Evolutionary conservation across 1,140 invertebrate genomes (phyloP).

Genomic region (Drosophila paulistorum): DNA sequence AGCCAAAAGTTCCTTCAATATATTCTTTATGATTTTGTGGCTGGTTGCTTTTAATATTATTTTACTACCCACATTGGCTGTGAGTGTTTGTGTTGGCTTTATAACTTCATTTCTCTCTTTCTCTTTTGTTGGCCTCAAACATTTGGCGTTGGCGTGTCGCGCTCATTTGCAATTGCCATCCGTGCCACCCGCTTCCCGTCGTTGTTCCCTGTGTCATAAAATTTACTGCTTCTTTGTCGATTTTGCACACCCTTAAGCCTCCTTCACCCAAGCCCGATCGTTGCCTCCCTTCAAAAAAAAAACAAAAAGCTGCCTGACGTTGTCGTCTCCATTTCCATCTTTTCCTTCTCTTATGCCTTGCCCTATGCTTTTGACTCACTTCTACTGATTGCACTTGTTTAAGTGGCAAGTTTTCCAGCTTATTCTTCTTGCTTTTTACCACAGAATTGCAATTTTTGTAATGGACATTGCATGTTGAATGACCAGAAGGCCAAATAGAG

Average conservation of each 20-base stretch:
- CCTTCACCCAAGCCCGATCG: not conserved
- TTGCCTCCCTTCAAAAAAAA: not conserved
- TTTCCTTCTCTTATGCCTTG: constrained; percentile 21
- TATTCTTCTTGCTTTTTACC: constrained; percentile 37
- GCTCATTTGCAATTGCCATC: constrained; percentile 67
- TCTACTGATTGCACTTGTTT: constrained; percentile 75
- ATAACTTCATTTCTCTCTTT: constrained; percentile 66
- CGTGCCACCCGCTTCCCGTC: not conserved
- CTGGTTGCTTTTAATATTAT: constrained; percentile 48
- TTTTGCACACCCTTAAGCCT: constrained; percentile 69
- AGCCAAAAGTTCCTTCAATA: constrained; percentile 37
- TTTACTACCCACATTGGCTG: constrained; percentile 59
- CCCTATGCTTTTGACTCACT: constrained; percentile 63
- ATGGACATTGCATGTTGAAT: constrained; percentile 76
- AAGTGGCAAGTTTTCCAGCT: constrained; percentile 62
- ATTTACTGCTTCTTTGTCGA: constrained; percentile 74
- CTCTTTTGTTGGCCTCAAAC: constrained; percentile 25
- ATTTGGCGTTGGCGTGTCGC: constrained; percentile 65
- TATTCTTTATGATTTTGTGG: constrained; percentile 55
- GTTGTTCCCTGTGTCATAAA: constrained; percentile 51
- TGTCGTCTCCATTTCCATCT: constrained; percentile 30
- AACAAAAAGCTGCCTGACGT: constrained; percentile 32
- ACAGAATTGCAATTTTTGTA: constrained; percentile 67
- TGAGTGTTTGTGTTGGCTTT: constrained; percentile 44
- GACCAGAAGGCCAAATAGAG: constrained; percentile 34